Evolutionary conservation across 2,797 vertebrate species (phyloP).

Genomic region (Arremon aurantiirostris): DNA sequence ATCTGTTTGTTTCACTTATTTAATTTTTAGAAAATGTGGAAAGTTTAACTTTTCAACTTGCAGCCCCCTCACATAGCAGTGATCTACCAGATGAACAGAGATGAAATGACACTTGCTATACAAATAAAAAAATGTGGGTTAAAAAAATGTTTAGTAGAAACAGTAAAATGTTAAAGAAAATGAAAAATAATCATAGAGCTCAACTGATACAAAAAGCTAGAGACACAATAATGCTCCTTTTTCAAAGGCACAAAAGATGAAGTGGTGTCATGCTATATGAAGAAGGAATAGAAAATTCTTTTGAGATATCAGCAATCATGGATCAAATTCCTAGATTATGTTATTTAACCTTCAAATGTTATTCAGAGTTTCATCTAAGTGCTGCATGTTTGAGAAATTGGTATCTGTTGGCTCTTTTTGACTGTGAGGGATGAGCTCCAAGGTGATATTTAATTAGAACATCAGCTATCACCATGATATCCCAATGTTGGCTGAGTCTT

Average conservation of each 20-base stretch:
- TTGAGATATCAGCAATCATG: background rate
- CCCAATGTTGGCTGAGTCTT: background rate
- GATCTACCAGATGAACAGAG: background rate
- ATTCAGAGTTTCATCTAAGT: background rate
- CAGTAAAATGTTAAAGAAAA: background rate
- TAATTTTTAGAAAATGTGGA: slow-evolving; percentile 1
- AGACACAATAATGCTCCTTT: background rate
- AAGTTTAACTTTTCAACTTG: background rate
- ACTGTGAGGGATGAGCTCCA: background rate
- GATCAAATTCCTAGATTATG: background rate
- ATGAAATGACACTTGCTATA: background rate
- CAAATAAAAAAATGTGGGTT: background rate
- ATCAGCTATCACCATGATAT: background rate
- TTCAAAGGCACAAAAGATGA: background rate
- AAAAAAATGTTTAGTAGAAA: background rate
- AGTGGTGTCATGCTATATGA: background rate
- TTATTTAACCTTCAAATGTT: background rate
- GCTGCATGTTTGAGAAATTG: background rate
- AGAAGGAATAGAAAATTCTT: background rate
- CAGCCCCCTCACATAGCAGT: background rate
- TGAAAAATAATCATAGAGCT: background rate
- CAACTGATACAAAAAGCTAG: background rate
- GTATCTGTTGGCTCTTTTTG: background rate
- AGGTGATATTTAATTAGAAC: background rate
- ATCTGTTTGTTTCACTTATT: background rate